Base-by-base conservation (phyloP, 2,113 vertebrate species). In the Tragelaphus scriptus region DNA sequence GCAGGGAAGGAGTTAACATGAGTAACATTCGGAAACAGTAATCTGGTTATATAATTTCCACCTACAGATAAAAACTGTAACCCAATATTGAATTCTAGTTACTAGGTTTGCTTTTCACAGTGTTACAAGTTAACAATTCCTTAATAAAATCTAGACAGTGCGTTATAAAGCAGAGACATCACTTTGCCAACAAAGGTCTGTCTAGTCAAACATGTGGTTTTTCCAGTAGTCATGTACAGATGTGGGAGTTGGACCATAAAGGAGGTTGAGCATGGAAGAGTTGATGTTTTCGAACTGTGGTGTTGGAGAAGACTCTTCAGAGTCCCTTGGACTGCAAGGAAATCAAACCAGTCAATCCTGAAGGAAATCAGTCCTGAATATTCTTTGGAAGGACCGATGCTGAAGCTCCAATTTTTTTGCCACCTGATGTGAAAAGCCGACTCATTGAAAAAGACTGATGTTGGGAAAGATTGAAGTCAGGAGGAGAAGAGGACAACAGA, bases 1-100 rank as follows among this genome's bases (percentile, higher is more conserved):
- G 19, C 0, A 28, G 32, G n/a, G 7, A 79, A 53, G 51, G 12
- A 75, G 65, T 26, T 28, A 88, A 77, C 3, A 5, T 36, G 51
- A 92, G 59, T 32, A 58, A 61, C n/a, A 19, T 36, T 19, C 14
- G 2, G 25, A 47, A 90, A 51, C 40, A 55, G 81, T 59, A 59
- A 92, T 47, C 90, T 91, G 58, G 36, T 53, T 68, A 21, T 36
- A 58, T 68, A 93, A 80, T 63, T 95, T 55, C 5, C 44, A 86
- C n/a, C 25, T 44, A 47, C 55, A 68, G 14, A 81, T 68, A 28
- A 93, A 92, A 95, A 58, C 17, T 63, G 58, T 58, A 92, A 85
- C 6, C 15, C 10, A 91, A 90, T 71, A 85, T 11, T 84, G 51
- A 59, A 90, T 90, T 93, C 16, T 81, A 59, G 80, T 71, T 81